Evolutionary conservation across 2,113 vertebrate species (phyloP), one percentile per base, ranked within the genome.

Genomic region (Nymphicus hollandicus): DNA sequence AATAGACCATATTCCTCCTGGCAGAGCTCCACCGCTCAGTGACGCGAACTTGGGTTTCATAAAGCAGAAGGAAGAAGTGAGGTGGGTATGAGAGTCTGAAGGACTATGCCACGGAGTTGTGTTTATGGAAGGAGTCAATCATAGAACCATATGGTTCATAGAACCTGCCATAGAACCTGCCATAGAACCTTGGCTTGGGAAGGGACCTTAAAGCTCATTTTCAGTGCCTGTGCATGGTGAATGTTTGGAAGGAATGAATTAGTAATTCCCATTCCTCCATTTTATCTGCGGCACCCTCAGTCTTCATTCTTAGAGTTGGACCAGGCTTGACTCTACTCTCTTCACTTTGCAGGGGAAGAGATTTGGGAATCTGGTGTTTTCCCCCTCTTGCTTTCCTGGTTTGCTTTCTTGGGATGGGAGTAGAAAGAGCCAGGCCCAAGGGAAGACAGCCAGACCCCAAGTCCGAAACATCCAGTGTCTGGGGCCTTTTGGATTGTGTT

Each of bases 381-480:
- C 9, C 10, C 37, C 10, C 10, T 43, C 28, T n/a, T 72, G 25
- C n/a, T 41, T 53, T 76, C 29, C 74, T 37, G 82, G 29, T 80
- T 86, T 66, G 12, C 31, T n/a, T 64, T 70, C 35, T 37, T 5
- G 41, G 39, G 55, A 14, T 53, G 31, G 17, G 19, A 77, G 11
- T 5, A 19, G 52, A 10, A 31, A 19, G 28, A 27, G 22, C 18
- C 28, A 27, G 46, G 14, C 22, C 10, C 1, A 1, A 28, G 17
- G 72, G 43, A 18, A 64, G 17, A 5, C 1, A 2, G 3, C 2
- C 37, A 31, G 16, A 25, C 23, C 43, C 44, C 31, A 13, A 27
- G 9, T 53, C 53, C 58, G 56, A 56, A 44, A 66, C 10, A 27
- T 11, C 9, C 1, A 0, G 9, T 0, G 2, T 8, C 44, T 50